Evolutionary conservation across 2,888 invertebrate species (phyloP), one percentile per base, ranked within the genome.

Genomic region (Amblyjoppa fuscipennis): DNA sequence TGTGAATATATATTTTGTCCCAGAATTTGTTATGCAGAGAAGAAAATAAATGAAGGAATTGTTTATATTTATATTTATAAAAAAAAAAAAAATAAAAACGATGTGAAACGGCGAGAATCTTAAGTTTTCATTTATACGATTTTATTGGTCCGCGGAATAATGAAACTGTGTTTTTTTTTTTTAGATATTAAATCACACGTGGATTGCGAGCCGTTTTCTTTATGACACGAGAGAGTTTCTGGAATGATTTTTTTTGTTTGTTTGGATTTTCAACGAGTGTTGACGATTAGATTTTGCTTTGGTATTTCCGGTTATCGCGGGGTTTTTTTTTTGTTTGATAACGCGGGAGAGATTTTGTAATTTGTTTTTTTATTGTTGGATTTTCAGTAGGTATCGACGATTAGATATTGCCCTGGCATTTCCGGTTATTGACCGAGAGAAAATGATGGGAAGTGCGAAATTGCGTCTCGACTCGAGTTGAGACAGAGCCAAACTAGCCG

Each of bases 401-500:
- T 71, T 45, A 45, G 59, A 9, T n/a, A 45, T 16, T n/a, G 13
- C 7, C 61, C 13, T 41, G 7, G 41, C 25, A 38, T 56, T 68
- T 11, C 28, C 38, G 41, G 53, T 81, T 51, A 41, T 61, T 20
- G 11, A 16, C 31, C 51, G 11, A 41, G 20, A 51, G 34, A 31
- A 16, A 49, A 66, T 31, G 49, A 75, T 51, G 49, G 41, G 25
- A 53, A 38, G 64, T 20, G 71, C 76, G 79, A 71, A 80, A 71
- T 74, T 66, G 87, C 89, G 89, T 90, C 89, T 86, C 82, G 53
- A 75, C 91, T 74, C 89, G 87, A 86, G 88, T 91, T 89, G 83
- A 84, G 88, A 59, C 87, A 80, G 83, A 84, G 87, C 79, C 79
- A 89, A 90, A 92, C 92, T 92, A 92, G 84, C 86, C 90, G 86